These are phyloP conservation scores for Proteles cristata DNA, from an alignment of 2,113 vertebrate genomes.

Conservation along the genomic window DNA sequence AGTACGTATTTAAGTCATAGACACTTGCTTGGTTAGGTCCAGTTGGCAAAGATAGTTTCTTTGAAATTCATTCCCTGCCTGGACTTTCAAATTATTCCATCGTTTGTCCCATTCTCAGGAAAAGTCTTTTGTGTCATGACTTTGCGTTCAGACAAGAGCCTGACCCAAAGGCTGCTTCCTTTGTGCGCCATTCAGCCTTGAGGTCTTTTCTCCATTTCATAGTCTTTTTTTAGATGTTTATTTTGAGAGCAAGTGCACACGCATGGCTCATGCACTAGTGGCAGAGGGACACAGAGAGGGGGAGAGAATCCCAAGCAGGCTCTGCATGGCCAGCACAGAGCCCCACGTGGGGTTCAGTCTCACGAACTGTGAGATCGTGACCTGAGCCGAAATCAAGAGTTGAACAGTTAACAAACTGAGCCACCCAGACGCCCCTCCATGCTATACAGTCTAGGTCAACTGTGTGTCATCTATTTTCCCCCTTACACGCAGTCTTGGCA, in stretches of 20 bases:
- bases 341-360: no score
- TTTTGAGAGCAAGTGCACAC: no score
- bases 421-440: neutral
- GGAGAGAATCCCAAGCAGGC: no score
- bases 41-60: neutral
- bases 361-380: no score
- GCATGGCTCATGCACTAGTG: no score
- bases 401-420: no score
- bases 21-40: neutral
- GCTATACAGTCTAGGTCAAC: neutral
- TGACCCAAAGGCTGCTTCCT: rapidly evolving
- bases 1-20: neutral
- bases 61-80: neutral
- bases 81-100: neutral
- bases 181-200: rapidly evolving
- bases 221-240: no score
- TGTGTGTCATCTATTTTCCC: neutral
- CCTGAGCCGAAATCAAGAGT: no score
- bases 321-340: no score
- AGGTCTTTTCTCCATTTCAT: neutral
- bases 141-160: neutral
- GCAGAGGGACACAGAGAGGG: no score
- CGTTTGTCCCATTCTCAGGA: neutral
- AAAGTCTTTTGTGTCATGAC: no score
- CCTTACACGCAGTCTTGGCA: neutral